Conservation (phyloP, 1,140 invertebrate species). For the Metopolophium dirhodum region DNA sequence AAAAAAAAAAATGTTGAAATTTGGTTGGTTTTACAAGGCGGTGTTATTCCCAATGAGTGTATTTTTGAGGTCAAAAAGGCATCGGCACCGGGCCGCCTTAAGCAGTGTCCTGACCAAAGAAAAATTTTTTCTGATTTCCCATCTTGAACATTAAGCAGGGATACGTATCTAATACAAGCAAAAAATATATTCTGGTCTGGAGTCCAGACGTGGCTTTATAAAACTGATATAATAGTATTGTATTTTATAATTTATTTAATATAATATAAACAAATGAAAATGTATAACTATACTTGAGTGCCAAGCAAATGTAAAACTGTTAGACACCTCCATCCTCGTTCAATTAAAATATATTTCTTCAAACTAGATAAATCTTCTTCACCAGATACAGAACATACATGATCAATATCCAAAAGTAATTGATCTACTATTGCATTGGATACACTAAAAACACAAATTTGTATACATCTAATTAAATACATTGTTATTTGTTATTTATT, state of each 20-base stretch:
- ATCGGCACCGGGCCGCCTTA: background rate
- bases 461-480: too few species aligned
- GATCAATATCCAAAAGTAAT: constrained; percentile 70
- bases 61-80: too few species aligned
- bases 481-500: background rate
- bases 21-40: too few species aligned
- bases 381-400: constrained; percentile 65
- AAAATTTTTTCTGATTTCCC: background rate
- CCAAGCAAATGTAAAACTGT: constrained; percentile 68
- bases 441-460: constrained; percentile 61
- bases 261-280: background rate
- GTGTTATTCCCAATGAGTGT: too few species aligned
- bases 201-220: background rate
- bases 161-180: background rate
- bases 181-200: background rate
- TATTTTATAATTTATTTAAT: background rate
- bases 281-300: constrained; percentile 64
- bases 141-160: background rate
- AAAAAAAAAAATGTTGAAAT: too few species aligned
- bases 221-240: background rate
- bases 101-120: background rate
- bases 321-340: constrained; percentile 70
- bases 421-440: constrained; percentile 70
- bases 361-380: constrained; percentile 64
- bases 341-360: constrained; percentile 67